Evolutionary conservation across 2,113 vertebrate genomes (phyloP).

Genomic region (Anoplopoma fimbria): DNA sequence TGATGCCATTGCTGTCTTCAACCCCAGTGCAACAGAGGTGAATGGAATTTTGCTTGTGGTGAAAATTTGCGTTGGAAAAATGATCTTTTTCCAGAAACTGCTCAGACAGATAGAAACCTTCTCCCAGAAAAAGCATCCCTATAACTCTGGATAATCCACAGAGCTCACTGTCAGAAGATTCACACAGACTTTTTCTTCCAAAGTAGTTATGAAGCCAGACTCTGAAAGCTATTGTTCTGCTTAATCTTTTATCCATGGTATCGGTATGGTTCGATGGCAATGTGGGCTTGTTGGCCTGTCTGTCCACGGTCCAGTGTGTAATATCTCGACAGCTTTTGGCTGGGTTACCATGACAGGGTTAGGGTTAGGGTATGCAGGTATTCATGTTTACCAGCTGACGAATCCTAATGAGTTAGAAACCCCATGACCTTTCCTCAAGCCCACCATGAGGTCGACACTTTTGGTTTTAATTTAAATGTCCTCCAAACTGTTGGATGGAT

Average conservation of each 20-base stretch:
- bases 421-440: too few relatives aligned
- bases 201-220: background rate
- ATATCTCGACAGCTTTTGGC: background rate
- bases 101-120: background rate
- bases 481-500: background rate
- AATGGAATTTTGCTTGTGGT: background rate
- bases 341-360: background rate
- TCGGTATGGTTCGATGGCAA: background rate
- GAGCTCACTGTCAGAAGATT: conserved; percentile 8
- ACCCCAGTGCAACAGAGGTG: too few relatives aligned
- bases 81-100: background rate
- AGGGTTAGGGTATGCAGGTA: too few relatives aligned
- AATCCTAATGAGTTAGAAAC: background rate
- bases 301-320: background rate
- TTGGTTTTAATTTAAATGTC: background rate
- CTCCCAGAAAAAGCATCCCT: conserved; percentile 2
- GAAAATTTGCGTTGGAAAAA: conserved; percentile 5
- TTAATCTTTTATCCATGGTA: background rate
- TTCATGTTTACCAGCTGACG: background rate
- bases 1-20: background rate
- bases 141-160: conserved; percentile 12
- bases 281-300: background rate
- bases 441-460: too few relatives aligned
- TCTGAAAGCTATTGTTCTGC: background rate
- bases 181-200: background rate